These are phyloP conservation scores for Spisula subtruncata DNA, from an alignment of 2,888 invertebrate species.

Conservation along the genomic window DNA sequence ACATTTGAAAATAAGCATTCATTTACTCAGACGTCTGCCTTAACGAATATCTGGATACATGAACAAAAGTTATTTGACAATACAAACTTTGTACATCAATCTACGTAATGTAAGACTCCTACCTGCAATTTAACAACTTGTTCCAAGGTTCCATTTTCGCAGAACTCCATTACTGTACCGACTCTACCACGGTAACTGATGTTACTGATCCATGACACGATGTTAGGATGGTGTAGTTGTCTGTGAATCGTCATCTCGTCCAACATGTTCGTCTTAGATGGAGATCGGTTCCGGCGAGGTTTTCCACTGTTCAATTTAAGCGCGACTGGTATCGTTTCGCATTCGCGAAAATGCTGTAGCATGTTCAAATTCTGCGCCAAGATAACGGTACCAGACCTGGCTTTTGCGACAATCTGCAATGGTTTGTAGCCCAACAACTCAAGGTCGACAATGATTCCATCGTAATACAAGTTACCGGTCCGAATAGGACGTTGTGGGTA, in stretches of 20 bases:
- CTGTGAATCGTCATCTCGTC: constrained; percentile 82
- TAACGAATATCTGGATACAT: no score
- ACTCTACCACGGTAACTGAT: constrained; percentile 78
- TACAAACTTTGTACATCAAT: no score
- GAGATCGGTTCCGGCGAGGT: constrained; percentile 64
- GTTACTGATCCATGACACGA: constrained; percentile 79
- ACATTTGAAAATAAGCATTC: no score
- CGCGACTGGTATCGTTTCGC: constrained; percentile 80
- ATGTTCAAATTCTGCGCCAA: constrained; percentile 80
- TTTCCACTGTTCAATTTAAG: constrained; percentile 81
- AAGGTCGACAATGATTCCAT: constrained; percentile 81
- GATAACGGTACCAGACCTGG: constrained; percentile 80
- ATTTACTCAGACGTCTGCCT: no score
- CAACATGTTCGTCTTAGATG: constrained; percentile 72
- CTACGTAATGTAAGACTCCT: no score
- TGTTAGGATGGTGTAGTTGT: constrained; percentile 79
- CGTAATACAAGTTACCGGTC: constrained; percentile 82
- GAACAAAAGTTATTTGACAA: no score
- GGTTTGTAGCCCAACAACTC: constrained; percentile 81
- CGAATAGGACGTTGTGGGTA: constrained; percentile 77
- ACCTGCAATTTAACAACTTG: constrained; percentile 77
- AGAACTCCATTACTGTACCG: constrained; percentile 83
- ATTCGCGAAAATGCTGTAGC: constrained; percentile 68
- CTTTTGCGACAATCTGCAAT: constrained; percentile 81
- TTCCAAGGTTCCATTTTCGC: constrained; percentile 82